Percentiles rank a stretch among this genome's conserved stretches.
Conservation (phyloP, 2,113 vertebrate genomes). For the Thermophis baileyi region DNA sequence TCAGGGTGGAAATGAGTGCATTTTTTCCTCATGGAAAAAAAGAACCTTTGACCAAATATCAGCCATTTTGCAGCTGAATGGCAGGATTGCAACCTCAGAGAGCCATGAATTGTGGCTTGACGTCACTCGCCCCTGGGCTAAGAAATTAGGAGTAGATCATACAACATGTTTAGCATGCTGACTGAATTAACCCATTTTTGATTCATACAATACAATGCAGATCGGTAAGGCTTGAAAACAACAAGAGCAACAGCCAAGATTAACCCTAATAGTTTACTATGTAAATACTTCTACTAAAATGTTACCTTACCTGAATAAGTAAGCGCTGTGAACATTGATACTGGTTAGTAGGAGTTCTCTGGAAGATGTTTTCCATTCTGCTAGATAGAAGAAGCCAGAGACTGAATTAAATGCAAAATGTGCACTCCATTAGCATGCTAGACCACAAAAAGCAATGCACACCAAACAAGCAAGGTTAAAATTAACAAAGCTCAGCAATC, state of each 20-base stretch:
- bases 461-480: not conserved
- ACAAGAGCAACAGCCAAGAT: not conserved
- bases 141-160: not conserved
- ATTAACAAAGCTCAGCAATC: not conserved
- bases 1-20: not conserved
- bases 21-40: not conserved
- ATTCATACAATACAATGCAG: not conserved
- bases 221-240: not conserved
- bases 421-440: not conserved
- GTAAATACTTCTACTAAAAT: not conserved
- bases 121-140: not conserved
- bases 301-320: not conserved
- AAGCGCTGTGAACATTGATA: not conserved
- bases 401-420: not conserved
- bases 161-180: not conserved
- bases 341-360: not conserved
- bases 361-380: not conserved
- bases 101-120: not conserved
- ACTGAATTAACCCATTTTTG: not conserved
- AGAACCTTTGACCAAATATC: not conserved
- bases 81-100: not conserved
- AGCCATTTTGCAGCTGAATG: not conserved
- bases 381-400: not conserved
- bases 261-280: not conserved
- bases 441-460: not conserved